Conservation (phyloP, 64 coral and sea anemone genomes). For the Montipora sp. region DNA sequence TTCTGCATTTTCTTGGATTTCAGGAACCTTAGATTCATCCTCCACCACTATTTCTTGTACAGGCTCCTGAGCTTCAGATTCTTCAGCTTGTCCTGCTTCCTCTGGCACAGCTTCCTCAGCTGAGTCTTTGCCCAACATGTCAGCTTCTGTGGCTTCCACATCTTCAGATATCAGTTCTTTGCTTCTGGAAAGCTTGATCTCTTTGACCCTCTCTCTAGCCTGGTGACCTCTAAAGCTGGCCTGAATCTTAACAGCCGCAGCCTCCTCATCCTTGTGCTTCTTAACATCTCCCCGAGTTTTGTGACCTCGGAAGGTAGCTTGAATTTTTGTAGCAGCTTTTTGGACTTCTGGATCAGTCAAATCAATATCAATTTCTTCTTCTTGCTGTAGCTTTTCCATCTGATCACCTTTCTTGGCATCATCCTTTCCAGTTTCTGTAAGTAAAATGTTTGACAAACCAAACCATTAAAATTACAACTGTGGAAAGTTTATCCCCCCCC, state of each 20-base stretch:
- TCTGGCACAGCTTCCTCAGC: slow-evolving; percentile 1
- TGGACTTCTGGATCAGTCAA: slow-evolving; percentile 77
- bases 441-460: not conserved
- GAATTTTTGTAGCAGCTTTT: slow-evolving; percentile 88
- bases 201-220: slow-evolving; percentile 84
- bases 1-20: not conserved
- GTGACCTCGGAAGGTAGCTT: slow-evolving; percentile 95
- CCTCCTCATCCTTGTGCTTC: slow-evolving; percentile 81
- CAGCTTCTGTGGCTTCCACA: not conserved
- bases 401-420: slow-evolving; percentile 87
- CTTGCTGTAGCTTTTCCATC: slow-evolving; percentile 79
- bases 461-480: no score
- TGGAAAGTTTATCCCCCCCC: no score
- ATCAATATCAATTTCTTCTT: slow-evolving; percentile 92
- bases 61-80: not conserved
- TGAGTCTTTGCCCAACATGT: slow-evolving; percentile 28
- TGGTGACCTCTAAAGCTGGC: slow-evolving; percentile 87
- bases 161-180: slow-evolving; percentile 25
- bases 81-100: not conserved
- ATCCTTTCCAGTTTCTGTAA: slow-evolving; percentile 87
- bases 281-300: slow-evolving; percentile 88
- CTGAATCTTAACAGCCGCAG: slow-evolving; percentile 85
- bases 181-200: slow-evolving; percentile 65
- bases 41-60: not conserved
- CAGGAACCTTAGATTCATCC: not conserved